Evolutionary conservation across 1,140 invertebrate species (phyloP).

Genomic region (Dryas iulia): DNA sequence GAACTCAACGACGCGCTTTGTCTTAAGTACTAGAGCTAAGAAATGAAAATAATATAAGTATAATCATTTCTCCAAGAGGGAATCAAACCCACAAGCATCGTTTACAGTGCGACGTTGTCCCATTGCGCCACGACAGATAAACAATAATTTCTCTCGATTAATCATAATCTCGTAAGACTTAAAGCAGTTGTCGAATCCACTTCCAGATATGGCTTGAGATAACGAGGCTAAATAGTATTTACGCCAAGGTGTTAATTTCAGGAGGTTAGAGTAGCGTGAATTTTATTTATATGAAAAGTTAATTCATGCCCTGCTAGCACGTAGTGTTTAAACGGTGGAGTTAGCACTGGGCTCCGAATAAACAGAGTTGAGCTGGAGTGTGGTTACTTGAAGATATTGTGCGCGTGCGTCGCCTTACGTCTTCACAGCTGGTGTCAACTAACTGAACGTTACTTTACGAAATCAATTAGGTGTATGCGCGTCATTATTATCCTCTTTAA

Average conservation of each 20-base stretch:
- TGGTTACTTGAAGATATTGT: slow-evolving; percentile 41
- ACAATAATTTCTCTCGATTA: neutral
- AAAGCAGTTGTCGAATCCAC: slow-evolving; percentile 45
- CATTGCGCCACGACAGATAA: no score
- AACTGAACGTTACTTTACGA: slow-evolving; percentile 8
- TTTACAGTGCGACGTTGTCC: no score
- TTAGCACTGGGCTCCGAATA: slow-evolving; percentile 76
- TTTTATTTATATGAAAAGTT: slow-evolving; percentile 81
- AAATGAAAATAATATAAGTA: no score
- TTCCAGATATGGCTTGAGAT: slow-evolving; percentile 58
- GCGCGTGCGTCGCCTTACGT: slow-evolving; percentile 31
- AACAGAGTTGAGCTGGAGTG: slow-evolving; percentile 56
- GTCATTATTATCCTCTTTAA: neutral
- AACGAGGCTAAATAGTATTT: slow-evolving; percentile 73
- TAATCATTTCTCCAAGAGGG: no score
- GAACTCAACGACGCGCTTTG: no score
- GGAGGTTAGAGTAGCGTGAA: slow-evolving; percentile 79
- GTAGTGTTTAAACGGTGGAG: slow-evolving; percentile 77
- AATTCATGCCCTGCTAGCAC: slow-evolving; percentile 76
- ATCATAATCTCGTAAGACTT: slow-evolving; percentile 33
- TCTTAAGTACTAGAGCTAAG: no score
- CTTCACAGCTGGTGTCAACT: slow-evolving; percentile 35
- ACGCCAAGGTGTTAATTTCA: slow-evolving; percentile 79
- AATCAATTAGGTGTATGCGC: neutral
- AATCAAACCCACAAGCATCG: no score